Conservation (phyloP, 2,113 vertebrate genomes). For the Cyanoderma ruficeps region DNA sequence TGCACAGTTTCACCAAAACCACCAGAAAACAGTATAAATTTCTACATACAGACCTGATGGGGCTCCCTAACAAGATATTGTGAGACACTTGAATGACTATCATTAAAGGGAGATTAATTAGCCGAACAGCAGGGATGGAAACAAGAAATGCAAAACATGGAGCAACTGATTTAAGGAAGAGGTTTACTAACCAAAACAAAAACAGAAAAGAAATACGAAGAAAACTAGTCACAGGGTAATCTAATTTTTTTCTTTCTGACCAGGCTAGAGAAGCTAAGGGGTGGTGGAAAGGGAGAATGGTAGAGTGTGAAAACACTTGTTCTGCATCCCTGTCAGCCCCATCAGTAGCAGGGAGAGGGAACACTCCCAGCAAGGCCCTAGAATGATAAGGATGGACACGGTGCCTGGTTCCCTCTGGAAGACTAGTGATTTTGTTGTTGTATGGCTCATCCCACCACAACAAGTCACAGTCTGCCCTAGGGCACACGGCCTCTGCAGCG, state of each 20-base stretch:
- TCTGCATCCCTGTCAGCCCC: neutral
- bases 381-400: rapidly evolving
- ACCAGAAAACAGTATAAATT: neutral
- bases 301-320: neutral
- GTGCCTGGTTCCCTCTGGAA: slow-evolving; percentile 76
- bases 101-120: slow-evolving; percentile 33
- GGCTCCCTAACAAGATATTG: neutral
- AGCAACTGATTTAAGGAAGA: neutral
- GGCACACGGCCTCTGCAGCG: slow-evolving; percentile 27
- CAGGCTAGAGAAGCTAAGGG: neutral
- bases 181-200: neutral
- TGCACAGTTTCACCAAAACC: neutral
- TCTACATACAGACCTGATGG: neutral
- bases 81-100: neutral
- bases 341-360: rapidly evolving
- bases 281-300: rapidly evolving
- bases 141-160: neutral
- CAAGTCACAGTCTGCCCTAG: slow-evolving; percentile 85
- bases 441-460: slow-evolving; percentile 75
- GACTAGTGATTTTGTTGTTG: slow-evolving; percentile 91
- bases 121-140: neutral
- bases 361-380: rapidly evolving
- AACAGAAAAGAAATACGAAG: neutral
- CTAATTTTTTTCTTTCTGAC: neutral
- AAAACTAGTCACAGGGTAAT: neutral